Evolutionary conservation across 2,888 invertebrate genomes (phyloP), one percentile per base, ranked within the genome.

Genomic region (Nemurella pictetii): DNA sequence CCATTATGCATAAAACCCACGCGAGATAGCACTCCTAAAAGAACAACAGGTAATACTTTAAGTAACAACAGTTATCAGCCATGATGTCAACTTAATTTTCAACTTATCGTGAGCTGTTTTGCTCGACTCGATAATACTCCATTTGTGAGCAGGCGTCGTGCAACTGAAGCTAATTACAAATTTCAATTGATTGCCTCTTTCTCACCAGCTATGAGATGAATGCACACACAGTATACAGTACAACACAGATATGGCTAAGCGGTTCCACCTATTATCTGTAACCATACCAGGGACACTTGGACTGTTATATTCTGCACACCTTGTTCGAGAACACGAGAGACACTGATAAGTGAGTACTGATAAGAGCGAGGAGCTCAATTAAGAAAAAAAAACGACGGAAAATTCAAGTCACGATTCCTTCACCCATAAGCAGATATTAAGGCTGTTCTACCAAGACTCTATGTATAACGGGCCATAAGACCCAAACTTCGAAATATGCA

Each of bases 61-160:
- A 5, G 26, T 75, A 75, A 75, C 27, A 7, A 82, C 82, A 72
- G 82, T 82, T 72, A 82, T 82, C 82, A 30, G 75, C 32, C 29
- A 27, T 72, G 3, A 72, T 82, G 82, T 82, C 82, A 82, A 82
- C 82, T 55, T 72, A 28, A 82, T 55, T 72, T 82, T 27, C 82
- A 36, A n/a, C 82, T 2, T 7, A 55, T 82, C 82, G 82, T 82
- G 82, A 55, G 82, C 55, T 3, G 15, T 15, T 55, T 72, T 28
- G 29, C 12, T 72, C 36, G 32, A 36, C 15, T 81, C 25, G 9
- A 77, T 36, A 36, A 36, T 36, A 75, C 28, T 4, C 55, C 55
- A 20, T 36, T 81, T 81, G 26, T 29, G 27, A 55, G 55, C 12
- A 15, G 27, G 78, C 27, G 72, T 82, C 82, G 82, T 82, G 82